Base-by-base conservation (phyloP, 1,140 invertebrate species). In the Atopsyche davidsoni region DNA sequence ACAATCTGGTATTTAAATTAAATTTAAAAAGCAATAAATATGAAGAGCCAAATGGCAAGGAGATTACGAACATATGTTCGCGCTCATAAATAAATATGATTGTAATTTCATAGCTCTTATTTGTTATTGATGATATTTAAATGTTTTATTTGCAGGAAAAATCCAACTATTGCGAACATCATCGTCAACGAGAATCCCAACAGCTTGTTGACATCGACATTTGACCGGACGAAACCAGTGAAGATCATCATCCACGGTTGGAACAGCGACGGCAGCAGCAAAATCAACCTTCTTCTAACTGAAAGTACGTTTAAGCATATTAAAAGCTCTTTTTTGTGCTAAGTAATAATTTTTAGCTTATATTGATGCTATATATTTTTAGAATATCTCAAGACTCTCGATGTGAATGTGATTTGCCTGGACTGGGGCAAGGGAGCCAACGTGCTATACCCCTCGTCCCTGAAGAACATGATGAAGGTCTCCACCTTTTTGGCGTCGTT, bases 401-500 rank as follows among this genome's bases (percentile, higher is more conserved):
- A 66, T 46, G 68, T 63, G 40, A 59, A 53, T 19, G 43, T 51
- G 10, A 50, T 60, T 18, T 39, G 45, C 11, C 43, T 60, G 11
- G 51, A 57, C 44, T 60, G 57, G 57, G 21, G 41, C n/a, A 10
- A 16, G 16, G 44, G 38, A 10, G 47, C 58, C 2, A 31, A 44
- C 16, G 21, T 18, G 2, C 60, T 64, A 46, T 78, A 78, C 28
- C 17, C 68, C 6, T 67, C 61, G 18, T 67, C 76, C 4, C 62
- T 65, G n/a, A 60, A 46, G 11, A 65, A 69, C 2, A 72, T 79
- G 1, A 57, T 63, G 28, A 42, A 55, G 0, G 67, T 77, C 21
- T 78, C 73, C 0, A 36, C 60, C 22, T 55, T 57, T 0, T 14
- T 78, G 13, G 71, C 69, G n/a, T 50, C 62, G 18, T 73, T 79